Percentiles rank a stretch among this genome's conserved stretches.
Evolutionary conservation across 2,113 vertebrate genomes (phyloP).

Genomic region (Aldabrachelys gigantea): DNA sequence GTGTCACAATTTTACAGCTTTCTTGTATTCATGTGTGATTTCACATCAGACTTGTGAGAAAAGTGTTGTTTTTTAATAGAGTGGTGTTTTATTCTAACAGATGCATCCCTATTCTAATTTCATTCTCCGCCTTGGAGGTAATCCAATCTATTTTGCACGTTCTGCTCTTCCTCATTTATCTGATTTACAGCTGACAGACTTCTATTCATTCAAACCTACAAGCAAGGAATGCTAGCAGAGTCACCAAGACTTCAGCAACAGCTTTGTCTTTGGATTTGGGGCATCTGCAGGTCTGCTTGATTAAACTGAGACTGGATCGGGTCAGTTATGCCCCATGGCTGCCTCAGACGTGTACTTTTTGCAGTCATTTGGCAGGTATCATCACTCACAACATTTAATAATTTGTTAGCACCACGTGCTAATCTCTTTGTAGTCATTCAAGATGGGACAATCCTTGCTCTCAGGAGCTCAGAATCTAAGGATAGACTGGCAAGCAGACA

Average conservation of each 20-base stretch:
- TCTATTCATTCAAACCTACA: conserved; percentile 13
- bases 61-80: background rate
- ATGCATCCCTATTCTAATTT: conserved; percentile 28
- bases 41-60: fast-evolving
- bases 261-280: conserved; percentile 4
- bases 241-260: background rate
- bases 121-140: background rate
- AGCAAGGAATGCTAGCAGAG: conserved; percentile 42
- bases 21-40: background rate
- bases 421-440: conserved; percentile 1
- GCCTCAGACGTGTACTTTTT: background rate
- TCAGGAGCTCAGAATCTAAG: background rate
- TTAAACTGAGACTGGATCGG: background rate
- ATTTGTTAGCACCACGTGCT: background rate
- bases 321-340: fast-evolving
- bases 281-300: background rate
- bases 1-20: background rate
- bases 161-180: background rate
- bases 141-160: background rate
- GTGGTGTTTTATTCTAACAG: background rate
- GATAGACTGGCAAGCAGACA: background rate
- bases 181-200: conserved; percentile 5
- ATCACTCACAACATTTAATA: background rate
- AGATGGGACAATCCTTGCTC: background rate
- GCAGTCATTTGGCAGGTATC: background rate